Conservation (phyloP, 2,113 vertebrate species). For the Sclerurus mexicanus region DNA sequence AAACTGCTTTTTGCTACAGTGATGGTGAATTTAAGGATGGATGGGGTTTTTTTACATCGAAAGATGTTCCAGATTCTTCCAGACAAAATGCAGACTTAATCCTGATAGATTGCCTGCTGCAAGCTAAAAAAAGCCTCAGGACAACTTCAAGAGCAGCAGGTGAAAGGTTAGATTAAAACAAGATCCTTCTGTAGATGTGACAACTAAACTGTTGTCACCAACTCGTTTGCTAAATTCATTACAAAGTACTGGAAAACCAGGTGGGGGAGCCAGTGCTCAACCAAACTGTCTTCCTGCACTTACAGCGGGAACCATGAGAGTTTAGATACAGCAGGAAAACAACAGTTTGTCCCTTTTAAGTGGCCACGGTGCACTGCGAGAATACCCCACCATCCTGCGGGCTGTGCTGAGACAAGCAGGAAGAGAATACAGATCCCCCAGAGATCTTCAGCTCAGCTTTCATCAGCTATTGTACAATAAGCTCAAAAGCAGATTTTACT, state of each 20-base stretch:
- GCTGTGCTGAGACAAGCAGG: not conserved
- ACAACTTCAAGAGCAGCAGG: not conserved
- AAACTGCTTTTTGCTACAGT: not conserved
- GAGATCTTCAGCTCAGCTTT: not conserved
- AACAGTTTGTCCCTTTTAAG: not conserved
- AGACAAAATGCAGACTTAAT: not conserved
- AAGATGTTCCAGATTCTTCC: not conserved
- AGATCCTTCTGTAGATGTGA: not conserved
- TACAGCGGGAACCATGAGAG: fast-evolving
- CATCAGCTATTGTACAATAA: not conserved
- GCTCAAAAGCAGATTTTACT: not conserved
- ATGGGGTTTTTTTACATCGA: not conserved
- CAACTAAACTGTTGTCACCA: not conserved
- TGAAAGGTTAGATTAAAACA: not conserved
- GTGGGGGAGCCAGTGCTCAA: conserved; percentile 26
- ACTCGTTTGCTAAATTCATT: not conserved
- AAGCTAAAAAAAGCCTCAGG: not conserved
- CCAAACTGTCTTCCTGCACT: not conserved
- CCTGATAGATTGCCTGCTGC: not conserved
- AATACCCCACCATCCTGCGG: not conserved
- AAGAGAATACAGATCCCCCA: not conserved
- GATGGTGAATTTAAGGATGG: not conserved
- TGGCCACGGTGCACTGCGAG: not conserved
- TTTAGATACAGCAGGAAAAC: not conserved
- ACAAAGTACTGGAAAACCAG: not conserved